Percentiles rank a stretch among this genome's conserved stretches.
These are phyloP conservation scores for Albula goreensis DNA, from an alignment of 2,113 vertebrate genomes.

Conservation along the genomic window DNA sequence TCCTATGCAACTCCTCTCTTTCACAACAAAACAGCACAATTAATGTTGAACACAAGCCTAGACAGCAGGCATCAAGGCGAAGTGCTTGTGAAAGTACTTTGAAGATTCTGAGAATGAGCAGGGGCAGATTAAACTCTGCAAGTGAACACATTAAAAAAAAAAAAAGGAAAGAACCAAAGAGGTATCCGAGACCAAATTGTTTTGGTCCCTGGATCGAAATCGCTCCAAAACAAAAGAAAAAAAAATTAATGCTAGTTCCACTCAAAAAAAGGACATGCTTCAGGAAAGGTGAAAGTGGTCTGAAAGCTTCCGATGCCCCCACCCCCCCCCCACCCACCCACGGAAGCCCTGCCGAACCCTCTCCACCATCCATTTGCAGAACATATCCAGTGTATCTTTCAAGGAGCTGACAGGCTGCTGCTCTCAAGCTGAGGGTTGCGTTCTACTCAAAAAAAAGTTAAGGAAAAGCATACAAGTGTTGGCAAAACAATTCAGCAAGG, in stretches of 20 bases:
- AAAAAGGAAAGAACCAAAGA: slow-evolving; percentile 5
- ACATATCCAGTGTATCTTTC: not conserved
- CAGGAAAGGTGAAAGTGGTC: not conserved
- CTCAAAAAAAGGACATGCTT: not conserved
- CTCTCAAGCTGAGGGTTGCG: not conserved
- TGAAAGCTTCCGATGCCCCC: not conserved
- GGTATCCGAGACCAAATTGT: slow-evolving; percentile 21
- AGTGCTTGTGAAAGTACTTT: not conserved
- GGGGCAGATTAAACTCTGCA: not conserved
- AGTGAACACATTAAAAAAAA: not conserved
- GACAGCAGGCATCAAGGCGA: not conserved
- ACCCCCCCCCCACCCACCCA: too few relatives aligned
- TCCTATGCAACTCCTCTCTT: not conserved
- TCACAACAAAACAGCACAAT: not conserved
- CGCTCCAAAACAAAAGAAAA: not conserved
- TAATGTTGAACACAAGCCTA: not conserved
- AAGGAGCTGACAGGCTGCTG: not conserved
- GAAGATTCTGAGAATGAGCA: not conserved
- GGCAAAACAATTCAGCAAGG: not conserved
- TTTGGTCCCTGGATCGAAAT: slow-evolving; percentile 32
- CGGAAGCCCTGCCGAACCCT: not conserved
- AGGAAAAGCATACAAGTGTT: not conserved
- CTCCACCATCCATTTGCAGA: not conserved
- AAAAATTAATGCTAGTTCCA: not conserved
- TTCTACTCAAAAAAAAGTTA: not conserved